A percentile compares a stretch with the other conserved stretches of the same genome.
These are phyloP conservation scores for Aurelia coerulea DNA, from an alignment of 30 jellyfish, hydroid and myxozoan species.

Conservation along the genomic window DNA sequence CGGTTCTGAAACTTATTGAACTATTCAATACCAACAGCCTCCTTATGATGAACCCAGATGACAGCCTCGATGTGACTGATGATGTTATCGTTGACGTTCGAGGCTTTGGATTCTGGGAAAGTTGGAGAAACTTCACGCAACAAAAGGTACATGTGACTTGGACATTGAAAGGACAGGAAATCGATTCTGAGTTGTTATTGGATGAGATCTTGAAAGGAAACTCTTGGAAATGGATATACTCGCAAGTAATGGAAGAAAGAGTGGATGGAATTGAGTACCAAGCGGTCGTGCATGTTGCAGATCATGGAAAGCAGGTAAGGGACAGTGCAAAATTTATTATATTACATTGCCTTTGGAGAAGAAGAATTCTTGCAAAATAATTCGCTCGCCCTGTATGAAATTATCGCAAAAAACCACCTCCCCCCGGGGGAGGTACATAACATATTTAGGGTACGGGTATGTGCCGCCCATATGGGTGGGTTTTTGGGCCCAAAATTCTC, in stretches of 20 bases:
- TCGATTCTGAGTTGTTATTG: conserved; percentile 33
- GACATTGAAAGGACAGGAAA: conserved; percentile 48
- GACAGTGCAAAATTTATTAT: not conserved
- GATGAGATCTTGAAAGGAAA: conserved; percentile 35
- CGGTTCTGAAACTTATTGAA: conserved; percentile 66
- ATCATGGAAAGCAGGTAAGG: conserved; percentile 30
- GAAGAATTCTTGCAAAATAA: too few relatives aligned
- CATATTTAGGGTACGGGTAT: too few relatives aligned
- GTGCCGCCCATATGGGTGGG: too few relatives aligned
- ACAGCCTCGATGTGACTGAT: conserved; percentile 5
- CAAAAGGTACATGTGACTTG: conserved; percentile 53
- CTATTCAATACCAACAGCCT: conserved; percentile 70
- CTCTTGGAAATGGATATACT: conserved; percentile 68
- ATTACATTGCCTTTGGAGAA: too few relatives aligned
- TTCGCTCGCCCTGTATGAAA: too few relatives aligned
- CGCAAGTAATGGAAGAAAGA: conserved; percentile 82
- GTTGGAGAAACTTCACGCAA: not conserved
- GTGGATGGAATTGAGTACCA: conserved; percentile 51
- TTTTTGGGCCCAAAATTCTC: too few relatives aligned
- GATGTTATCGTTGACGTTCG: conserved; percentile 59
- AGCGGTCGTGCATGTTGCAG: conserved; percentile 78
- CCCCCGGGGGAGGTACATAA: too few relatives aligned
- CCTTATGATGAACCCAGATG: conserved; percentile 72
- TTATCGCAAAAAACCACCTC: too few relatives aligned
- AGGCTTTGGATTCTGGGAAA: conserved; percentile 27